Base-by-base conservation (phyloP, 2,797 vertebrate genomes). In the Notolepis coatsorum region DNA sequence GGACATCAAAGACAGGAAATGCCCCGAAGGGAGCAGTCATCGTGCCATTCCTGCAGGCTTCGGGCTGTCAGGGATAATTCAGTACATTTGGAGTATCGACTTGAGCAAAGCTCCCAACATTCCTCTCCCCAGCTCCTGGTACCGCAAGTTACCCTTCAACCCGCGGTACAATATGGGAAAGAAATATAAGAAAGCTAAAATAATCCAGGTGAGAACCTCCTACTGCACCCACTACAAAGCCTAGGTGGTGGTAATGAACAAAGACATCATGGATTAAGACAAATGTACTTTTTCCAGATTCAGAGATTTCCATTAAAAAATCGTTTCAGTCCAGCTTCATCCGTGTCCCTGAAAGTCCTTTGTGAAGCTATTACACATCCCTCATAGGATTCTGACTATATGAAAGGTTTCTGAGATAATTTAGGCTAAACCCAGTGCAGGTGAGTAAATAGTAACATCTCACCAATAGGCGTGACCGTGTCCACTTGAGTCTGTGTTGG, bases 61-160 rank as follows among this genome's bases (percentile, higher is more conserved):
- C 73, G 47, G 79, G 68, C 82, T 87, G 87, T 92, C 91, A 90
- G 50, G 62, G 82, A 86, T 89, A 90, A 92, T 90, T 91, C 88
- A 90, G 61, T 66, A 84, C 79, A 84, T 88, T 83, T 77, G 75
- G 78, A 88, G 84, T 87, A 88, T 89, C 76, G 76, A n/a, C n/a
- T n/a, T n/a, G n/a, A 81, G 82, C 82, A 77, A 82, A 84, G 71
- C 81, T 80, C 65, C n/a, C 75, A 70, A 60, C 89, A 92, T 91
- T 92, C 90, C 86, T 88, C 39, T 53, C 31, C 50, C 20, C 61
- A 55, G 86, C 70, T 88, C 82, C 89, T 88, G 88, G 89, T 85
- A 87, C 88, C 75, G 80, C 80, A 64, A 63, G 70, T 71, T 71
- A 68, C 74, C 42, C 71, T 73, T 23, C 37, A 5, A 48, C 81